Conservation (phyloP, 2,888 invertebrate species). For the Leptodirus hochenwartii region DNA sequence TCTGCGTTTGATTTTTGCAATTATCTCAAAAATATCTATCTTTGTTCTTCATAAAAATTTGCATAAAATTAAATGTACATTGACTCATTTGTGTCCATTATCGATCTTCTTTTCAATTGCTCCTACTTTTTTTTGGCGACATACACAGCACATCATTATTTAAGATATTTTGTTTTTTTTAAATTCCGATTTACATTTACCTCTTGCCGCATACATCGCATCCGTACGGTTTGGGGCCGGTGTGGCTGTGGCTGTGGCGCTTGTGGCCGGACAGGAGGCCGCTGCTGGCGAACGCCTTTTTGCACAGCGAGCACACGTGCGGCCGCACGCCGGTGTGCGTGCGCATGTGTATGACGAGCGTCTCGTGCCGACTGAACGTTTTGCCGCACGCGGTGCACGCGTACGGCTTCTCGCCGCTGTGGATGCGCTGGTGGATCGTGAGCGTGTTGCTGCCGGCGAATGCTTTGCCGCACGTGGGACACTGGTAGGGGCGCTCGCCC, state of each 20-base stretch:
- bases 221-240: slow-evolving; percentile 25
- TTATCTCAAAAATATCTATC: too few relatives aligned
- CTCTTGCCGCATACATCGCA: slow-evolving; percentile 25
- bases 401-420: slow-evolving; percentile 28
- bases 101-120: too few relatives aligned
- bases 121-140: too few relatives aligned
- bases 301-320: slow-evolving; percentile 24
- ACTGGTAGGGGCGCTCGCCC: slow-evolving; percentile 27
- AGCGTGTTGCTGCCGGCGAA: slow-evolving; percentile 28
- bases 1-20: too few relatives aligned
- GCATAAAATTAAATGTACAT: too few relatives aligned
- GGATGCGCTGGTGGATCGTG: slow-evolving; percentile 25
- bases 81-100: too few relatives aligned
- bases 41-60: too few relatives aligned
- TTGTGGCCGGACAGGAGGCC: slow-evolving; percentile 27
- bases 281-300: slow-evolving; percentile 25
- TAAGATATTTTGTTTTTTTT: too few relatives aligned
- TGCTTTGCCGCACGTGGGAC: slow-evolving; percentile 27
- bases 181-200: slow-evolving; percentile 15
- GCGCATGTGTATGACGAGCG: slow-evolving; percentile 25
- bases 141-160: too few relatives aligned
- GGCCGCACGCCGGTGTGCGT: slow-evolving; percentile 27
- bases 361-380: slow-evolving; percentile 26
- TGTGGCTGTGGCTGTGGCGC: slow-evolving; percentile 27
- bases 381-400: slow-evolving; percentile 24